Evolutionary conservation across 2,797 vertebrate species (phyloP).

Genomic region (Anguilla marmorata): DNA sequence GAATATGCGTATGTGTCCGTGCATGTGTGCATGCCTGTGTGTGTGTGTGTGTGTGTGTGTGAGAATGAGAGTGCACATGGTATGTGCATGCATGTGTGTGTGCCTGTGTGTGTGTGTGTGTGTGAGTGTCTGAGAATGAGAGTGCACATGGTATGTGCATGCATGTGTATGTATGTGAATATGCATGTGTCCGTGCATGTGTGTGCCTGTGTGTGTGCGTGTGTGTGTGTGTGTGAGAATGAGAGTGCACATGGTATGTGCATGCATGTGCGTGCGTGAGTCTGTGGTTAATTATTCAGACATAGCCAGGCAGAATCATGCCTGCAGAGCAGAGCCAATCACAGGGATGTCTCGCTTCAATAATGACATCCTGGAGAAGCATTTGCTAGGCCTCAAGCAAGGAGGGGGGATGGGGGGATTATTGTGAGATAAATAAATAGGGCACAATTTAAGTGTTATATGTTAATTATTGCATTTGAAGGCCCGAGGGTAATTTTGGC

Average conservation of each 20-base stretch:
- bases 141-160: too few species aligned
- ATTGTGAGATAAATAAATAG: neutral
- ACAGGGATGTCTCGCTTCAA: neutral
- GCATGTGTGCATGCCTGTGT: too few species aligned
- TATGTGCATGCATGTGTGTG: too few species aligned
- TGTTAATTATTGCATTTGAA: constrained; percentile 7
- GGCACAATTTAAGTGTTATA: constrained; percentile 5
- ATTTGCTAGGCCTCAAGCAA: neutral
- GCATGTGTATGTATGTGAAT: neutral
- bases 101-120: too few species aligned
- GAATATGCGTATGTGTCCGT: too few species aligned
- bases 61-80: too few species aligned
- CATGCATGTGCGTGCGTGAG: neutral
- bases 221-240: too few species aligned
- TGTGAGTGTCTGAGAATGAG: too few species aligned
- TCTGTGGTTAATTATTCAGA: neutral
- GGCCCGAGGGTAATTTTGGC: neutral
- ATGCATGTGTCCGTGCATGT: neutral
- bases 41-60: too few species aligned
- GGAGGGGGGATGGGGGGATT: neutral
- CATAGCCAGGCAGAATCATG: neutral
- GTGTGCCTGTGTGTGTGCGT: neutral
- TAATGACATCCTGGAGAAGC: neutral
- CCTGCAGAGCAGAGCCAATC: neutral
- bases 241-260: too few species aligned